Evolutionary conservation across 2,113 vertebrate genomes (phyloP).

Genomic region (Scopus umbretta): DNA sequence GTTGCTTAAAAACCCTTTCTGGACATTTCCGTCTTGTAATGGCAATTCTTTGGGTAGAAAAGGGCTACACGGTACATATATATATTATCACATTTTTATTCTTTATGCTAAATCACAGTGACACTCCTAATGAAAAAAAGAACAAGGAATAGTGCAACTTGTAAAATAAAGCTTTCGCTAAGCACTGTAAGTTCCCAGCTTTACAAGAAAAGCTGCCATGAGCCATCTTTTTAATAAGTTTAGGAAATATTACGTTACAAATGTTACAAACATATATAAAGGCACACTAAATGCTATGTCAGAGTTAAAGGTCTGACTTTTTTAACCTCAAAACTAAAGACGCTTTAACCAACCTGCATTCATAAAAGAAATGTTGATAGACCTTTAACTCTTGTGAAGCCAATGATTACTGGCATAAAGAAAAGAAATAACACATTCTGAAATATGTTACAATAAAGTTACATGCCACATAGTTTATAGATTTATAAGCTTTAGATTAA

Average conservation of each 20-base stretch:
- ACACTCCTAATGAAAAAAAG: neutral
- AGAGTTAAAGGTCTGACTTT: conserved; percentile 15
- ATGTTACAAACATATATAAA: conserved; percentile 28
- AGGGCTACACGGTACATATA: neutral
- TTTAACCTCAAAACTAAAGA: conserved; percentile 19
- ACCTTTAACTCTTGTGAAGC: conserved; percentile 62
- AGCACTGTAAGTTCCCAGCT: neutral
- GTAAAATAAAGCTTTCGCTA: conserved; percentile 15
- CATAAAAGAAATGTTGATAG: conserved; percentile 58
- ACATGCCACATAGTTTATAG: conserved; percentile 29
- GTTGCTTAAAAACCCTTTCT: neutral
- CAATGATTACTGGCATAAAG: conserved; percentile 61
- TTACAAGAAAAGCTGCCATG: neutral
- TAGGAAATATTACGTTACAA: conserved; percentile 34
- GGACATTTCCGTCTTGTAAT: neutral
- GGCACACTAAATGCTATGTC: neutral
- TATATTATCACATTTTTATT: neutral
- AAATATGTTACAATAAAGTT: conserved; percentile 31
- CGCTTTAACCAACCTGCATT: conserved; percentile 19
- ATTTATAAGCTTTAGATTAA: conserved; percentile 64
- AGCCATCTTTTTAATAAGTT: conserved; percentile 33
- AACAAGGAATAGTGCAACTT: neutral
- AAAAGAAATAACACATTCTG: conserved; percentile 56
- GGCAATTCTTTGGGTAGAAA: neutral
- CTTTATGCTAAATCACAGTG: neutral